Conservation (phyloP, 2,797 vertebrate genomes). For the Agapornis canus region DNA sequence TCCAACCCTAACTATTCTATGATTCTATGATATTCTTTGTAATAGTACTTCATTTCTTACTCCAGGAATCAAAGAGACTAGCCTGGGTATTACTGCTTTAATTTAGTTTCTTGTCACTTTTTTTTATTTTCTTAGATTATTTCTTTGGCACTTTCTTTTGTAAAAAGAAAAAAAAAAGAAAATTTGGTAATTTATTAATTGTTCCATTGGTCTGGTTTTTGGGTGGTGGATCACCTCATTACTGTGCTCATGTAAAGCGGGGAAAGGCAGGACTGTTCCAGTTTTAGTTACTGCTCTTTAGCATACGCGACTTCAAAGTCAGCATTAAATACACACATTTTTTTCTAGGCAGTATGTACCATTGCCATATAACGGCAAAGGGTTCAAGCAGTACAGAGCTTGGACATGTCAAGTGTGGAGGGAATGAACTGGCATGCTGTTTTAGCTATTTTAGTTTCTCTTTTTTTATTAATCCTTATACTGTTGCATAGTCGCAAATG, state of each 20-base stretch:
- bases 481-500: neutral
- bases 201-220: neutral
- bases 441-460: neutral
- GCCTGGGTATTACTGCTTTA: neutral
- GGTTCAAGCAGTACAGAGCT: neutral
- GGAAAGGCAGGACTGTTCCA: neutral
- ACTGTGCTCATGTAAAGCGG: neutral
- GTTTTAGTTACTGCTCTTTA: neutral
- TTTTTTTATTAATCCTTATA: neutral
- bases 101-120: neutral
- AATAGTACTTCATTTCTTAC: neutral
- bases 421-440: neutral
- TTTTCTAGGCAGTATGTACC: neutral
- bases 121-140: neutral
- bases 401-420: constrained; percentile 22
- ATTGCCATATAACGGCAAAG: neutral
- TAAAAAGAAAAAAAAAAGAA: neutral
- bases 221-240: neutral
- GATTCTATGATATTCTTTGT: neutral
- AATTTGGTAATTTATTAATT: neutral
- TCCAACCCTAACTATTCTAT: no score
- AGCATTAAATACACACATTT: neutral
- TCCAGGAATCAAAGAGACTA: neutral
- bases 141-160: neutral
- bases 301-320: neutral